These are phyloP conservation scores for Drosophila emarginata DNA, from an alignment of 2,888 invertebrate genomes.

Conservation along the genomic window DNA sequence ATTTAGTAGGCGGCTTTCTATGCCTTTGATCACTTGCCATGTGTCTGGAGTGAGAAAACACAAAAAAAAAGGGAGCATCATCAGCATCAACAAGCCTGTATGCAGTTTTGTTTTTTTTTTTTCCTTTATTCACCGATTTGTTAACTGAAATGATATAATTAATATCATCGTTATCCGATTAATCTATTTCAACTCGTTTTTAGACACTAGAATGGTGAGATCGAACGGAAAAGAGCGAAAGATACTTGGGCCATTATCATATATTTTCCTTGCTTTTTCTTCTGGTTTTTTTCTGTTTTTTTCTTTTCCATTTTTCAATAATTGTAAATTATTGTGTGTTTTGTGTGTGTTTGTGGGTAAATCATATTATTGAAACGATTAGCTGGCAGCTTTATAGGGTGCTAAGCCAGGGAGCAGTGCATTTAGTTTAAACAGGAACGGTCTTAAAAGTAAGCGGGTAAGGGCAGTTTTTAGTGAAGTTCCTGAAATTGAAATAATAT, in stretches of 20 bases:
- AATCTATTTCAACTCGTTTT: slow-evolving; percentile 20
- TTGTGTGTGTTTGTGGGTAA: slow-evolving; percentile 58
- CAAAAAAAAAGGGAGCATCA: slow-evolving; percentile 53
- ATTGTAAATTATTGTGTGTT: slow-evolving; percentile 68
- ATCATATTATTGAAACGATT: slow-evolving; percentile 73
- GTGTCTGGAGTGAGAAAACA: slow-evolving; percentile 59
- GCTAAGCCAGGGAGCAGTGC: slow-evolving; percentile 30
- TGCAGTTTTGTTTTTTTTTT: slow-evolving; percentile 43
- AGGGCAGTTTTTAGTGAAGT: not conserved
- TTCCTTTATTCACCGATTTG: slow-evolving; percentile 59
- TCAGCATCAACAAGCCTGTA: slow-evolving; percentile 50
- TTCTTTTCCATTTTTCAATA: slow-evolving; percentile 49
- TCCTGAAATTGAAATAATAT: too few species aligned
- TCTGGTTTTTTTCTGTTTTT: slow-evolving; percentile 26
- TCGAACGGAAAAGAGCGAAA: not conserved
- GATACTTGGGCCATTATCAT: slow-evolving; percentile 69
- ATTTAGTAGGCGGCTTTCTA: slow-evolving; percentile 51
- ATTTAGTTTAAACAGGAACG: not conserved
- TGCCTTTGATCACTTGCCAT: slow-evolving; percentile 66
- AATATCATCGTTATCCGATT: slow-evolving; percentile 71
- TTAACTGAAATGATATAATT: slow-evolving; percentile 73
- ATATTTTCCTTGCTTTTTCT: slow-evolving; percentile 38
- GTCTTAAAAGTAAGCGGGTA: not conserved
- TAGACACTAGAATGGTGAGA: slow-evolving; percentile 11
- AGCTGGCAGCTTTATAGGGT: slow-evolving; percentile 69